Base-by-base conservation (phyloP, 2,888 invertebrate genomes). In the Philereme transversata region DNA sequence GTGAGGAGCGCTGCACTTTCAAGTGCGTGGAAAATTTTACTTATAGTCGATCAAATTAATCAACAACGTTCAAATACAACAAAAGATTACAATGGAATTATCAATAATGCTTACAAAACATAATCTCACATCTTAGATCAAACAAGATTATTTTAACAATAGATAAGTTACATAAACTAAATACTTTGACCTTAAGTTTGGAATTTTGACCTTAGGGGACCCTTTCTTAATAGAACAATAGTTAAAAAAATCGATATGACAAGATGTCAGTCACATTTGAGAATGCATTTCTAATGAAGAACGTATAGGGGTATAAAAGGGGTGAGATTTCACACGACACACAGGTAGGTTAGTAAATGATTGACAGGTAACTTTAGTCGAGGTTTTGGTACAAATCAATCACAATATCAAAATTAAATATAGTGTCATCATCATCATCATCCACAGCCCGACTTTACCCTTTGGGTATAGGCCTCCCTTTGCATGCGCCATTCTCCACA, bases 261-360 rank as follows among this genome's bases (percentile, higher is more conserved):
- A 81, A 76, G 70, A 68, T 74, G 83, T 79, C 82, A 75, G 80
- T 76, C 84, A 82, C 75, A 75, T 73, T 74, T 61, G 71, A 72
- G 80, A 84, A 83, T 83, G 81, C 79, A 80, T 67, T 78, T 83
- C 75, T 83, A 83, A 86, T 84, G 79, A 78, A 70, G 68, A 69
- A 69, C 59, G 69, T 72, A 73, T 75, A 68, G 64, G 71, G 74
- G 66, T 75, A 75, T 70, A 68, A 64, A 58, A 59, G 62, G 64
- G 68, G 68, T 63, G 68, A 68, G 70, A 52, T 59, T 74, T 77
- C 77, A 77, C 75, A 77, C 73, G 67, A 59, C 51, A 53, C 36
- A 62, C 59, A 52, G 66, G 43, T 46, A 54, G 41, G 43, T 57
- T 51, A 52, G 63, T 60, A 57, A 50, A 56, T 63, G 62, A 68